These are phyloP conservation scores for Australoheros scitulus DNA, from an alignment of 2,113 vertebrate genomes.

Conservation along the genomic window DNA sequence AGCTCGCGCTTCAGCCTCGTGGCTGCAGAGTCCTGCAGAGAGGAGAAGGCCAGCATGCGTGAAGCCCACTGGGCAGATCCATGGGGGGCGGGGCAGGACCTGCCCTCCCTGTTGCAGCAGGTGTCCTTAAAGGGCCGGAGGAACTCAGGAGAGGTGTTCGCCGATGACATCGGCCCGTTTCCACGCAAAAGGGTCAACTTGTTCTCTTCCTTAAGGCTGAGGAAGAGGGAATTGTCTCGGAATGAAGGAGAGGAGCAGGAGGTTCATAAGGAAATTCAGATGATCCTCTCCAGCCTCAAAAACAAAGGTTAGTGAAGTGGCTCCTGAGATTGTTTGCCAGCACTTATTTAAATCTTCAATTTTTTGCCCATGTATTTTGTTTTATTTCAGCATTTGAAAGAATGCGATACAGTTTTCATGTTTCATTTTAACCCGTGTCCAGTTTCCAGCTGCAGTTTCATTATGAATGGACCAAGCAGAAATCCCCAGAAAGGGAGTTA, in stretches of 20 bases:
- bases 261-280: conserved; percentile 68
- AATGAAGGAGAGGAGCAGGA: conserved; percentile 37
- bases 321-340: not conserved
- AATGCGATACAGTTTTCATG: not conserved
- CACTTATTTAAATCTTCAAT: not conserved
- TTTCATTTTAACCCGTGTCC: no score
- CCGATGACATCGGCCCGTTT: conserved; percentile 51
- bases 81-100: conserved; percentile 58
- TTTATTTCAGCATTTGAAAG: not conserved
- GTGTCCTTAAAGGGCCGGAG: conserved; percentile 60
- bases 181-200: conserved; percentile 67
- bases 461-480: not conserved
- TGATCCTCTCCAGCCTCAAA: conserved; percentile 74
- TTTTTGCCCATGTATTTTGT: not conserved
- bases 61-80: conserved; percentile 5
- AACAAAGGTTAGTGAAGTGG: conserved; percentile 69
- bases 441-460: not conserved
- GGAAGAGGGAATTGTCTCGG: conserved; percentile 48
- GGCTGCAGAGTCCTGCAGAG: not conserved
- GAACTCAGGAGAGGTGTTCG: conserved; percentile 42
- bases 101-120: conserved; percentile 74
- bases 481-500: not conserved
- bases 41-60: not conserved
- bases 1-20: conserved; percentile 13
- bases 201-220: conserved; percentile 80